Percentiles rank a stretch among this genome's conserved stretches.
Evolutionary conservation across 2,888 invertebrate species (phyloP).

Genomic region (Crematogaster levior): DNA sequence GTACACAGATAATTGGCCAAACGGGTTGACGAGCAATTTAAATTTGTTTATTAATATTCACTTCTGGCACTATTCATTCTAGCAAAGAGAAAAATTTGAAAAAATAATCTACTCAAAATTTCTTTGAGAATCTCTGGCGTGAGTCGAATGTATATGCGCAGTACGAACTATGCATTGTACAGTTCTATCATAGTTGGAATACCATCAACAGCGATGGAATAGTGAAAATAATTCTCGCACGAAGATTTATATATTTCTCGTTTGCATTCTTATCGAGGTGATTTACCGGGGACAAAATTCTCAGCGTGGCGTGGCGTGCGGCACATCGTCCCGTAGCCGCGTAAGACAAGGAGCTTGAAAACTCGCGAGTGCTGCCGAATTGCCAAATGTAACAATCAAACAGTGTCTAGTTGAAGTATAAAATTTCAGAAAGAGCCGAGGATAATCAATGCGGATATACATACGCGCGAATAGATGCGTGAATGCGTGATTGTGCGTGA

Average conservation of each 20-base stretch:
- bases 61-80: too few relatives aligned
- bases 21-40: too few relatives aligned
- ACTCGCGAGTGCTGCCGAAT: conserved; percentile 81
- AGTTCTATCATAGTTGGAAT: background rate
- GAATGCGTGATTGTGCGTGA: conserved; percentile 26
- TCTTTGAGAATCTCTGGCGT: too few relatives aligned
- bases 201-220: background rate
- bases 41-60: too few relatives aligned
- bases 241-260: background rate
- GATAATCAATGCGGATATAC: conserved; percentile 36
- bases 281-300: background rate
- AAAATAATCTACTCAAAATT: too few relatives aligned
- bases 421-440: conserved; percentile 56
- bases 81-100: too few relatives aligned
- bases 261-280: background rate
- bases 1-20: too few relatives aligned
- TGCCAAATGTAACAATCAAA: conserved; percentile 83
- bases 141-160: too few relatives aligned
- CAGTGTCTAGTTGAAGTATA: conserved; percentile 75
- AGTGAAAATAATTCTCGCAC: background rate
- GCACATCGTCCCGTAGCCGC: conserved; percentile 26
- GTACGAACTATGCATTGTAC: too few relatives aligned
- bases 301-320: conserved; percentile 3
- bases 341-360: conserved; percentile 76
- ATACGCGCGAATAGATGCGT: conserved; percentile 22